These are phyloP conservation scores for Dryobotodes eremita DNA, from an alignment of 2,888 invertebrate species.

Conservation along the genomic window DNA sequence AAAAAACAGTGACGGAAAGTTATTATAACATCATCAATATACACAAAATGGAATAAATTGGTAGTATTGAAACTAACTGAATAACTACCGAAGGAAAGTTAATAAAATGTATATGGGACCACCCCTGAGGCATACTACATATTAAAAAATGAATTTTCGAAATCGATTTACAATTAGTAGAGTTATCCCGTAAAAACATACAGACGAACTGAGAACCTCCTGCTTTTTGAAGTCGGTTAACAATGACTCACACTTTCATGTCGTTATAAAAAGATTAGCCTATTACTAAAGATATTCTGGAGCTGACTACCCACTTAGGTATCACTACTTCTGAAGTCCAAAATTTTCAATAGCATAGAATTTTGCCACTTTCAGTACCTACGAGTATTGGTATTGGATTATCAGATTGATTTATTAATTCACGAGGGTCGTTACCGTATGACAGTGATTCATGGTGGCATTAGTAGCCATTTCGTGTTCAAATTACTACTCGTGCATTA, in stretches of 20 bases:
- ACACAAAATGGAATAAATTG: no score
- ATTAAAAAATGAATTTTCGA: no score
- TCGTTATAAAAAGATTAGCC: not conserved
- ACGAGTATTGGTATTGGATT: constrained; percentile 15
- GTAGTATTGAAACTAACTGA: no score
- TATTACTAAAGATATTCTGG: not conserved
- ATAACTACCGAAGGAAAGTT: no score
- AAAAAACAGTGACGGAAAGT: no score
- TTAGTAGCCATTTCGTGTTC: constrained; percentile 20
- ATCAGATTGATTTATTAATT: constrained; percentile 38
- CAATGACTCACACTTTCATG: not conserved
- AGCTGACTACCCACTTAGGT: not conserved
- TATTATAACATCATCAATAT: no score
- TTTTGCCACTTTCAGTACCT: not conserved
- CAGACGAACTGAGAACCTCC: no score
- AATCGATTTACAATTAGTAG: no score
- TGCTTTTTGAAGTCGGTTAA: no score
- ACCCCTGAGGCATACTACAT: no score
- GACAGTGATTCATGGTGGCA: constrained; percentile 45
- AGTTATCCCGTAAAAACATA: no score
- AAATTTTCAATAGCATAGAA: not conserved
- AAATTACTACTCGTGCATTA: not conserved
- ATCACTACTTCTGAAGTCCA: not conserved
- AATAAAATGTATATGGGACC: no score
- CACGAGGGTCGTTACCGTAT: not conserved